phyloP scores from a whole-genome alignment of 2,113 vertebrate genomes.

The Perca schrenkii region DNA sequence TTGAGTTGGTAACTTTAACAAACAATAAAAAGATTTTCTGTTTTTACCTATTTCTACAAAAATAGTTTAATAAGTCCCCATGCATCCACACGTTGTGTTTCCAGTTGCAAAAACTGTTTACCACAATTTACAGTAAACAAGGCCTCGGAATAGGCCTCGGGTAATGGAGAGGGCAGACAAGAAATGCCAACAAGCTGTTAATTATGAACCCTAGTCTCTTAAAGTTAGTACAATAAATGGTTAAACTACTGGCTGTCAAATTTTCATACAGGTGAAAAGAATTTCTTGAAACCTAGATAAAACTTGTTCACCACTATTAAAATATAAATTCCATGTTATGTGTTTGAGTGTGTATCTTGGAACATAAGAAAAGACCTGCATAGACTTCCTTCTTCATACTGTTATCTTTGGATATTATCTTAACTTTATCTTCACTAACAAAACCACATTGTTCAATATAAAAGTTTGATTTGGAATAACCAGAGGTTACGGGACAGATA shows the following conservation, averaged over 20 bases:
- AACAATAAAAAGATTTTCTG: neutral
- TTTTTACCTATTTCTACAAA: neutral
- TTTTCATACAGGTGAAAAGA: too few species aligned
- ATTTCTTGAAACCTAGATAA: neutral
- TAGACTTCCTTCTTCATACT: neutral
- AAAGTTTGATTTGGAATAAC: too few species aligned
- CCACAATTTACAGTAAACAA: neutral
- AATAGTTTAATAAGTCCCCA: neutral
- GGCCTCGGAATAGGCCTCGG: neutral
- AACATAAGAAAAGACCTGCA: neutral
- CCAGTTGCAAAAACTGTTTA: neutral
- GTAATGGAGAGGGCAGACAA: neutral
- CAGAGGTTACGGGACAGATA: too few species aligned
- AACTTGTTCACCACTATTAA: neutral
- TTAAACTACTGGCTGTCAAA: neutral
- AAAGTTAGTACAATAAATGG: neutral
- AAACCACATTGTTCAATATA: too few species aligned
- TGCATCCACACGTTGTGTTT: neutral
- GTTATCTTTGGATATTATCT: conserved; percentile 9
- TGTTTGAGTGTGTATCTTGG: neutral
- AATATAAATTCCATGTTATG: conserved; percentile 9
- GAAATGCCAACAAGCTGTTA: neutral
- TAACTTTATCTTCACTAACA: neutral
- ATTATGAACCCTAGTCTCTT: neutral
- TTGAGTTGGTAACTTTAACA: neutral